phyloP scores from a whole-genome alignment of 1,140 invertebrate genomes.

The Drosophila albomicans region DNA sequence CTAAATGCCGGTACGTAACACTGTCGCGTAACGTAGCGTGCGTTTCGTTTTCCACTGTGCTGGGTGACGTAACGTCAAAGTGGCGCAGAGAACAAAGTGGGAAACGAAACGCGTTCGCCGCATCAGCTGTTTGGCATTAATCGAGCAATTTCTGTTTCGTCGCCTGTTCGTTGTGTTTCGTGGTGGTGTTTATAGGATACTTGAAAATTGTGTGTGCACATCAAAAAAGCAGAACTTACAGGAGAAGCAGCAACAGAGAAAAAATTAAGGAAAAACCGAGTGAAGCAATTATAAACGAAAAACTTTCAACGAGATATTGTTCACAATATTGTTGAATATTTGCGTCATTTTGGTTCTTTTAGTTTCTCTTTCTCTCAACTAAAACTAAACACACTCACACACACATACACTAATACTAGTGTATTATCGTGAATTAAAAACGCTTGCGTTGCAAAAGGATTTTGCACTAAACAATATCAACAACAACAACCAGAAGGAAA shows the following conservation, averaged over 20 bases:
- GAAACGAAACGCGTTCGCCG: slow-evolving; percentile 7
- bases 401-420: not conserved
- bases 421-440: slow-evolving; percentile 33
- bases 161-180: slow-evolving; percentile 13
- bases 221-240: not conserved
- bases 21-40: slow-evolving; percentile 1
- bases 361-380: slow-evolving; percentile 55
- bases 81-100: not conserved
- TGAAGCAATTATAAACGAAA: slow-evolving; percentile 2
- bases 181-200: slow-evolving; percentile 50
- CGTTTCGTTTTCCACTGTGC: not conserved
- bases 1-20: slow-evolving; percentile 5
- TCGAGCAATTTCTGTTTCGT: slow-evolving; percentile 49
- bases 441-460: slow-evolving; percentile 50
- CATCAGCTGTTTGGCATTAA: slow-evolving; percentile 42
- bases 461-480: not conserved
- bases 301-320: slow-evolving; percentile 20
- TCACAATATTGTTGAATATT: slow-evolving; percentile 40
- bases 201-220: slow-evolving; percentile 46
- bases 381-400: not conserved
- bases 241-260: not conserved
- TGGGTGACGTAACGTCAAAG: not conserved
- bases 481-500: slow-evolving; percentile 1
- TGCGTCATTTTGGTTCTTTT: slow-evolving; percentile 77
- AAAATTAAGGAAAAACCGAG: slow-evolving; percentile 1